These are phyloP conservation scores for Hypothenemus hampei DNA, from an alignment of 1,140 invertebrate species.

Conservation along the genomic window DNA sequence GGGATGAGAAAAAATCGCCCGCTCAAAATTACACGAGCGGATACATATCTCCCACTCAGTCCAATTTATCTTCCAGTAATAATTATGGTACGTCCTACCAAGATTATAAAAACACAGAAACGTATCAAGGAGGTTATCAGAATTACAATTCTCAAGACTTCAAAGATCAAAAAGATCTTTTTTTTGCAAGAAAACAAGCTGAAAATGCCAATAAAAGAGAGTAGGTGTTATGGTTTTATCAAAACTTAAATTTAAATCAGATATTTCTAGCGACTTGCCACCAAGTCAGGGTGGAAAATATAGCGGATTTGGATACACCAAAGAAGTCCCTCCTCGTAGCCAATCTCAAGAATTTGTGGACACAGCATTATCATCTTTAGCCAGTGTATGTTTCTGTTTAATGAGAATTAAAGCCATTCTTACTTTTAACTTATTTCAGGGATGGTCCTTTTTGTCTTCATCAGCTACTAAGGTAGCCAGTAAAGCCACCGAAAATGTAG, in stretches of 20 bases:
- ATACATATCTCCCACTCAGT: slow-evolving; percentile 34
- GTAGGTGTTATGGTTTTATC: slow-evolving; percentile 49
- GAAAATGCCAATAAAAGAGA: slow-evolving; percentile 72
- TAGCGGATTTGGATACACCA: slow-evolving; percentile 78
- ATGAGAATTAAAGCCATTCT: too few relatives aligned
- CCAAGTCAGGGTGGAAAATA: slow-evolving; percentile 85
- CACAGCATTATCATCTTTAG: slow-evolving; percentile 67
- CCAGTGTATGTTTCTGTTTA: slow-evolving; percentile 54
- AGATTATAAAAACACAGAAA: slow-evolving; percentile 32
- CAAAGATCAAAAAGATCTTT: slow-evolving; percentile 71
- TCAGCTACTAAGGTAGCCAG: slow-evolving; percentile 85
- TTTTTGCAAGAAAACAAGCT: slow-evolving; percentile 65
- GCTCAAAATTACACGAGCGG: slow-evolving; percentile 54
- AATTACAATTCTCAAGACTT: slow-evolving; percentile 58
- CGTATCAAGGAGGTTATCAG: slow-evolving; percentile 57
- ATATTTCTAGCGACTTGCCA: slow-evolving; percentile 62
- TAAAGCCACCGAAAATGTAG: slow-evolving; percentile 81
- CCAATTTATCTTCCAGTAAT: slow-evolving; percentile 27
- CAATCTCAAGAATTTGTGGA: slow-evolving; percentile 74
- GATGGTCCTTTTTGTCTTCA: slow-evolving; percentile 82
- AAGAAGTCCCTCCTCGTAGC: slow-evolving; percentile 64
- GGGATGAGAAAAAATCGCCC: slow-evolving; percentile 71
- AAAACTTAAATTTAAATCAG: background rate
- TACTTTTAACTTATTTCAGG: too few relatives aligned
- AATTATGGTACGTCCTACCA: slow-evolving; percentile 37